These are phyloP conservation scores for Apamea epomidion DNA, from an alignment of 2,888 invertebrate genomes.

Conservation along the genomic window DNA sequence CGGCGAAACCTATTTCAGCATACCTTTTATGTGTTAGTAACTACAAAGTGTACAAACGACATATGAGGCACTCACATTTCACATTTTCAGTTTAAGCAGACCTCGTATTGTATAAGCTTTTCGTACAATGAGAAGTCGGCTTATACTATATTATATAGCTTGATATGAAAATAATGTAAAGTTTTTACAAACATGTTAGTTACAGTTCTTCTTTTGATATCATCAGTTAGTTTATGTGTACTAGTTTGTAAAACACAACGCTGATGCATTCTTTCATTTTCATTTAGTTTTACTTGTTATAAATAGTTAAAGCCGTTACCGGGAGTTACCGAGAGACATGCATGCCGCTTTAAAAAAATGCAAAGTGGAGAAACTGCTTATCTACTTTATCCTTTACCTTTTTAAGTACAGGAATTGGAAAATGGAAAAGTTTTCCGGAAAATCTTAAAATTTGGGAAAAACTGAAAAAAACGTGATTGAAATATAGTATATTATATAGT, in stretches of 20 bases:
- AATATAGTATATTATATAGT: no score
- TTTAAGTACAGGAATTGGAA: not conserved
- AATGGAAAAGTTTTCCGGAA: not conserved
- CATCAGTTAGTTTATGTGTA: not conserved
- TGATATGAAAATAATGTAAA: slow-evolving; percentile 16
- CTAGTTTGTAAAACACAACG: not conserved
- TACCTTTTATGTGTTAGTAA: not conserved
- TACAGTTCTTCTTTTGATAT: slow-evolving; percentile 9
- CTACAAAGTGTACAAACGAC: not conserved
- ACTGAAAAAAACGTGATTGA: not conserved
- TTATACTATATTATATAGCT: no score
- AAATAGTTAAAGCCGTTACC: no score
- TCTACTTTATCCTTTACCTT: no score
- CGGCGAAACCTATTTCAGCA: not conserved
- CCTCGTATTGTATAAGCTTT: no score
- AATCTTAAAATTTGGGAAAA: not conserved
- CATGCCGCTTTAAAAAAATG: not conserved
- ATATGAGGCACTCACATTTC: no score
- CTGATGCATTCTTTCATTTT: not conserved
- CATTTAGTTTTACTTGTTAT: not conserved
- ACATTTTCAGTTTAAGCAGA: no score
- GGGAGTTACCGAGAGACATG: no score
- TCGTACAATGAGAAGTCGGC: no score
- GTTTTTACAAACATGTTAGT: slow-evolving; percentile 39
- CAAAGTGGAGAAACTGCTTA: no score